Percentiles rank a stretch among this genome's conserved stretches.
phyloP scores from a whole-genome alignment of 2,888 invertebrate species.

The Calliphora vomitoria region DNA sequence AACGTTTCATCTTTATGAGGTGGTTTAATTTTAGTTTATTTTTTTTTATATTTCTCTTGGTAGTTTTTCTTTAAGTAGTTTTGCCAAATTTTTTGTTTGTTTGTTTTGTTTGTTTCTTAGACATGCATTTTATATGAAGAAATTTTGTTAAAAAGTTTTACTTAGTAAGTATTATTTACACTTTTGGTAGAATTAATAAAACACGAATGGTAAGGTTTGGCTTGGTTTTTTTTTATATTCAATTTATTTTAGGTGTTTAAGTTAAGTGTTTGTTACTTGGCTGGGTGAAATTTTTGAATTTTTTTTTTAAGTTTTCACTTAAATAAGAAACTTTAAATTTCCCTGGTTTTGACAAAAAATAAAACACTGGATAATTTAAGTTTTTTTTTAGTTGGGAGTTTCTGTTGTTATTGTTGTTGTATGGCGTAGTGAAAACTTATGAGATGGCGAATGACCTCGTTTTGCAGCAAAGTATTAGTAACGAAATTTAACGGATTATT shows the following conservation, averaged over 20 bases:
- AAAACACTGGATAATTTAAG: conserved; percentile 18
- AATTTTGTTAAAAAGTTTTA: conserved; percentile 28
- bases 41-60: conserved; percentile 28
- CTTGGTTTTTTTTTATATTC: neutral
- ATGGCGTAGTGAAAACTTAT: conserved; percentile 56
- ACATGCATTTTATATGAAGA: conserved; percentile 52
- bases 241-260: conserved; percentile 27
- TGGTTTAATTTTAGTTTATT: conserved; percentile 33
- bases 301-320: conserved; percentile 64
- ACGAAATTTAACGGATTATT: neutral
- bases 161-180: conserved; percentile 41
- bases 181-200: conserved; percentile 64
- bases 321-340: conserved; percentile 44
- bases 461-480: conserved; percentile 3
- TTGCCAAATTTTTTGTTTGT: conserved; percentile 44
- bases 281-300: conserved; percentile 62
- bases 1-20: conserved; percentile 42
- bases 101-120: conserved; percentile 19
- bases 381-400: conserved; percentile 21
- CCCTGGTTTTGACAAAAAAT: conserved; percentile 15
- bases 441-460: conserved; percentile 57
- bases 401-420: neutral
- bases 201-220: conserved; percentile 58
- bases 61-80: conserved; percentile 33
- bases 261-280: conserved; percentile 24